A percentile compares a stretch with the other conserved stretches of the same genome.
Conservation (phyloP, 2,113 vertebrate species). For the Pseudorectes ferrugineus region DNA sequence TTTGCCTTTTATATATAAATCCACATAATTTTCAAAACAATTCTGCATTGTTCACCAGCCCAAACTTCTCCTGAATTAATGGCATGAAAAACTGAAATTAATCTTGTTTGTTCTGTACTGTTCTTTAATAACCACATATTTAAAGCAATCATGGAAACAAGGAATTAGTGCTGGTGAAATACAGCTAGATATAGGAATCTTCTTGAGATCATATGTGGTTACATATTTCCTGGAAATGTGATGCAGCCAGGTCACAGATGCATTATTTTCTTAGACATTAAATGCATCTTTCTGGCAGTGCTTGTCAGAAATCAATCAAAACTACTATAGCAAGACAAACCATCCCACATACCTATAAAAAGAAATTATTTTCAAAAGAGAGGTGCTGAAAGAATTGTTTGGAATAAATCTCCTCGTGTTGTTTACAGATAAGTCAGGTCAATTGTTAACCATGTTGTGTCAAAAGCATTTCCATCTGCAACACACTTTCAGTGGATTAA, state of each 20-base stretch:
- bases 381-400: not conserved
- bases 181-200: not conserved
- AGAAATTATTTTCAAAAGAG: not conserved
- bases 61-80: not conserved
- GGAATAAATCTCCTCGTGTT: not conserved
- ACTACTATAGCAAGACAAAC: not conserved
- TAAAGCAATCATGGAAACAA: not conserved
- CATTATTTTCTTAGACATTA: not conserved
- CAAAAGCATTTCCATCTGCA: not conserved
- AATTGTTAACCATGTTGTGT: not conserved
- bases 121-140: not conserved
- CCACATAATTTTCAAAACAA: not conserved
- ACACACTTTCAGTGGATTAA: not conserved
- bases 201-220: not conserved
- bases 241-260: not conserved
- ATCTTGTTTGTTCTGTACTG: not conserved
- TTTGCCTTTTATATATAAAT: not conserved
- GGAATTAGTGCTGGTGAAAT: not conserved
- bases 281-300: not conserved
- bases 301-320: not conserved
- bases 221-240: not conserved
- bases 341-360: not conserved
- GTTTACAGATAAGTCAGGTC: not conserved
- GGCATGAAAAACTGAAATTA: not conserved
- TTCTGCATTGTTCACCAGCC: not conserved